Conservation (phyloP, 92 coral and sea anemone species). For the Bergia sp. region DNA sequence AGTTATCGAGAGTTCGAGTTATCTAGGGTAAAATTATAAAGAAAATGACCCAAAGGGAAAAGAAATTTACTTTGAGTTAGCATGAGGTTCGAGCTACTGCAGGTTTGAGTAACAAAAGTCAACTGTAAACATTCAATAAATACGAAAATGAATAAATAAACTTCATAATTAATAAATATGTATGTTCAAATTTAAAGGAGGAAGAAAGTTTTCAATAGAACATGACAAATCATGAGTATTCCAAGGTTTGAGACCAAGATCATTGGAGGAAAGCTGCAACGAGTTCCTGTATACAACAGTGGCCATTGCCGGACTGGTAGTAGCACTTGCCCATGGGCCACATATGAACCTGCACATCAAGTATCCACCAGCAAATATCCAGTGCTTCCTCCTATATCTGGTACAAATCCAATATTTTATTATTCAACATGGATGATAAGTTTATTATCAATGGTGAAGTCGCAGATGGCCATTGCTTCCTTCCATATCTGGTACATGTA, state of each 20-base stretch:
- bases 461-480: not conserved
- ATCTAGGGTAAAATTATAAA: too few species aligned
- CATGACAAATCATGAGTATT: constrained; percentile 53
- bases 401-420: constrained; percentile 1
- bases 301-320: constrained; percentile 8
- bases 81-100: too few species aligned
- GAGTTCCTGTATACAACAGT: constrained; percentile 55
- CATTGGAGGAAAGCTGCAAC: constrained; percentile 71
- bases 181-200: not conserved
- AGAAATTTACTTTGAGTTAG: too few species aligned
- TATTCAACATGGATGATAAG: too few species aligned
- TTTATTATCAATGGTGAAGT: not conserved
- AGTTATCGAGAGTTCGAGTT: too few species aligned
- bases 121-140: too few species aligned
- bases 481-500: not conserved
- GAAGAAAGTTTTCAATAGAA: not conserved
- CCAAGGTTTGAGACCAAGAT: constrained; percentile 76
- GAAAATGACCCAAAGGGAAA: too few species aligned
- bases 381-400: constrained; percentile 70
- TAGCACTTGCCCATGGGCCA: constrained; percentile 45
- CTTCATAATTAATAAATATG: too few species aligned
- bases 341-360: constrained; percentile 44
- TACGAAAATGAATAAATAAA: too few species aligned
- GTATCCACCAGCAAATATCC: constrained; percentile 63
- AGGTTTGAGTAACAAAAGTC: too few species aligned